Conservation (phyloP, 2,888 invertebrate species). For the Aphodius granarius region DNA sequence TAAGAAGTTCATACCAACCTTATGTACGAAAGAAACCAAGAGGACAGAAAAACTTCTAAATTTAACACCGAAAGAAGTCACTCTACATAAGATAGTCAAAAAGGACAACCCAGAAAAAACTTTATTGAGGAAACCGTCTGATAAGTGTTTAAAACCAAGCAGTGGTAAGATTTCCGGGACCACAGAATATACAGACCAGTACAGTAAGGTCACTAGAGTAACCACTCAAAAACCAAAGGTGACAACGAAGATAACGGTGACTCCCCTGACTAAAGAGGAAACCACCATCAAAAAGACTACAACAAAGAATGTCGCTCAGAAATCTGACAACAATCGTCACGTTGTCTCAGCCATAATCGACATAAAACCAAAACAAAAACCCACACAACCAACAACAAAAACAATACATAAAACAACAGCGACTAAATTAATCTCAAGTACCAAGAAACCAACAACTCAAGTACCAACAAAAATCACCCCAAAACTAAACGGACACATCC, state of each 20-base stretch:
- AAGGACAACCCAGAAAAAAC: constrained; percentile 38
- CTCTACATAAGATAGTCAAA: constrained; percentile 38
- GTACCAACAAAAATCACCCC: constrained; percentile 29
- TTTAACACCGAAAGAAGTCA: not conserved
- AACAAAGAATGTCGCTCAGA: constrained; percentile 15
- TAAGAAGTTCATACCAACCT: constrained; percentile 43
- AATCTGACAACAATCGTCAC: constrained; percentile 27
- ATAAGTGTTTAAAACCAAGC: not conserved
- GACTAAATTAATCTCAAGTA: constrained; percentile 24
- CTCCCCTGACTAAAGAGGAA: constrained; percentile 9
- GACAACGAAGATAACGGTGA: not conserved
- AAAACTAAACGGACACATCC: constrained; percentile 37
- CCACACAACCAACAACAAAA: constrained; percentile 26
- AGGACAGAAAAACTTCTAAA: constrained; percentile 19
- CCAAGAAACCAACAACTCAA: constrained; percentile 27
- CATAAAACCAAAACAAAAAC: constrained; percentile 37
- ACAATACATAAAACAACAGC: constrained; percentile 22
- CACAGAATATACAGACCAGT: constrained; percentile 31
- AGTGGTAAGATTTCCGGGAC: constrained; percentile 14
- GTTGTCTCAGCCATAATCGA: constrained; percentile 44
- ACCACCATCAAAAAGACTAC: constrained; percentile 15
- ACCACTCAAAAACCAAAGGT: constrained; percentile 7
- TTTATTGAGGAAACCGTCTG: constrained; percentile 3
- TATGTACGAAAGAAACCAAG: constrained; percentile 45
- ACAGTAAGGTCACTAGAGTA: constrained; percentile 20